A percentile compares a stretch with the other conserved stretches of the same genome.
Conservation (phyloP, 2,888 invertebrate species). For the Troides helena region DNA sequence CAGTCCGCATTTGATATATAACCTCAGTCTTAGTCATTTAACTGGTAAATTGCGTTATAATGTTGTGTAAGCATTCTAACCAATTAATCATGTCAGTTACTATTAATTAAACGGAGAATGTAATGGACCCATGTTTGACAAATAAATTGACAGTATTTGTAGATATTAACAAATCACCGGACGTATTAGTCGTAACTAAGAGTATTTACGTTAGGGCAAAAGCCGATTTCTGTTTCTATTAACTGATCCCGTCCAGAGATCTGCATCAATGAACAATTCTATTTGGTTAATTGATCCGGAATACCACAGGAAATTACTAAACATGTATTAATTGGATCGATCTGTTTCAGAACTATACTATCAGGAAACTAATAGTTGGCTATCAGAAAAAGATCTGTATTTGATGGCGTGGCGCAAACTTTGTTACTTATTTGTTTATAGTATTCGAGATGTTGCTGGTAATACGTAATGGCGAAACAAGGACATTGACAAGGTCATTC, state of each 20-base stretch:
- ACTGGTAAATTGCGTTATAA: no score
- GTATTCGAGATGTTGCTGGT: background rate
- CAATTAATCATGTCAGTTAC: no score
- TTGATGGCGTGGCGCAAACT: slow-evolving; percentile 4
- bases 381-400: background rate
- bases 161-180: background rate
- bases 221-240: background rate
- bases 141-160: background rate
- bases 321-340: slow-evolving; percentile 21
- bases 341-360: slow-evolving; percentile 10
- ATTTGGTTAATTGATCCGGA: slow-evolving; percentile 6
- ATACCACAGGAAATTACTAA: slow-evolving; percentile 4
- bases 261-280: slow-evolving; percentile 1
- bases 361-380: slow-evolving; percentile 10
- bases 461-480: no score
- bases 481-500: no score
- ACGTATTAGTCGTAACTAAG: background rate
- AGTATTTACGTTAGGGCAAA: background rate
- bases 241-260: background rate
- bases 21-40: no score
- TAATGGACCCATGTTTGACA: background rate
- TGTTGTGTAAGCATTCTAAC: no score
- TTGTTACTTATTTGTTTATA: background rate
- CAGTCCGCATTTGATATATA: no score
- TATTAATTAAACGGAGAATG: background rate